phyloP scores from a whole-genome alignment of 1,140 invertebrate species.

The Drosophila eugracilis region DNA sequence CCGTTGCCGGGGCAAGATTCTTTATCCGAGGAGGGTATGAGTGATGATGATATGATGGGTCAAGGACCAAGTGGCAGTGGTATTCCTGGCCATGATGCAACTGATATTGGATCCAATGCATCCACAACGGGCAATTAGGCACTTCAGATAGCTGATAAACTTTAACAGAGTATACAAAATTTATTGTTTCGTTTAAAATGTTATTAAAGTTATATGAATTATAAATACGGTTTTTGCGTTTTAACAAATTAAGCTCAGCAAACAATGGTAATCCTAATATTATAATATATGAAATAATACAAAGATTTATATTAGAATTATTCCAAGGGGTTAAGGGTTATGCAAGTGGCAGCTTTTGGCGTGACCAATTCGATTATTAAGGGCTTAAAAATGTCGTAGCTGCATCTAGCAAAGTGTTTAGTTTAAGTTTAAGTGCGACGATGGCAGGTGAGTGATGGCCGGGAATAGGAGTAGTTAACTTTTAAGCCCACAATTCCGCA shows the following conservation, averaged over 20 bases:
- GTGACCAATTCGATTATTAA: conserved; percentile 19
- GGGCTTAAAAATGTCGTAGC: conserved; percentile 1
- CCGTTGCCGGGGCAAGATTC: conserved; percentile 1
- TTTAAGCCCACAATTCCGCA: conserved; percentile 1
- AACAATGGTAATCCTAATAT: no score
- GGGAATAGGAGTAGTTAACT: background rate
- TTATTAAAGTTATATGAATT: conserved; percentile 17
- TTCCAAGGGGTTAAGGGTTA: background rate
- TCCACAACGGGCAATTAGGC: background rate
- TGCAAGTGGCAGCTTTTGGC: conserved; percentile 5
- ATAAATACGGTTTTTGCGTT: no score
- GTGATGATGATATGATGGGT: conserved; percentile 15
- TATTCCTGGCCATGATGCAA: background rate
- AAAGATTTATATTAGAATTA: background rate
- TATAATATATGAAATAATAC: no score
- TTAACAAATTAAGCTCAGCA: no score
- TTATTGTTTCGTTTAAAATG: background rate
- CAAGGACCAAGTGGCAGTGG: conserved; percentile 26
- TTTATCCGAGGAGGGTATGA: background rate
- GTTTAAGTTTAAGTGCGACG: conserved; percentile 2
- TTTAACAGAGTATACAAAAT: background rate
- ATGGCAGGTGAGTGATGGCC: conserved; percentile 19
- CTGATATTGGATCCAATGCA: background rate
- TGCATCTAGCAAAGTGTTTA: background rate
- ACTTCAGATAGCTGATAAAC: background rate